Evolutionary conservation across 2,113 vertebrate species (phyloP).

Genomic region (Taurulus bubalis): DNA sequence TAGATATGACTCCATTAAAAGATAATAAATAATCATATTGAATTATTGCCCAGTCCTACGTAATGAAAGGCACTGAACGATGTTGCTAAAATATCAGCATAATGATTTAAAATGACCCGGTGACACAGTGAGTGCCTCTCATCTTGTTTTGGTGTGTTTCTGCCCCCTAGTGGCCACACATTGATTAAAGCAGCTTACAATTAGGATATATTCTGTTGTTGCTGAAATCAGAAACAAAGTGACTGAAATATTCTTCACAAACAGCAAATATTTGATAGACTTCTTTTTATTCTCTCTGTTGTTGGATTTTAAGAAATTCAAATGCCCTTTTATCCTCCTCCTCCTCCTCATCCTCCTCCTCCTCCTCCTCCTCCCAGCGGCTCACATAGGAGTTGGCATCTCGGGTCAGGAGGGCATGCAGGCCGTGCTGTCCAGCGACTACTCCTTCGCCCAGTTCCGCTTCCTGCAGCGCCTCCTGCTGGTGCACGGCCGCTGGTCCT

Average conservation of each 20-base stretch:
- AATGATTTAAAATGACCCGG: too few species aligned
- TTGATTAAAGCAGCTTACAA: not conserved
- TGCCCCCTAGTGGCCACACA: constrained; percentile 16
- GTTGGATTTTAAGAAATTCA: not conserved
- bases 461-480: constrained; percentile 95
- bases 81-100: too few species aligned
- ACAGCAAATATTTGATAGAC: not conserved
- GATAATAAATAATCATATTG: too few species aligned
- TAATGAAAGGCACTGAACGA: too few species aligned
- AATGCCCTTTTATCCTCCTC: not conserved
- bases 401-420: constrained; percentile 97
- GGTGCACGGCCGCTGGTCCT: constrained; percentile 97
- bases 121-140: too few species aligned
- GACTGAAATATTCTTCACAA: not conserved
- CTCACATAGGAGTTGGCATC: constrained; percentile 96
- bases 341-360: too few species aligned
- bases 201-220: fast-evolving
- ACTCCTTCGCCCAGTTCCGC: constrained; percentile 93
- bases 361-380: constrained; percentile 81
- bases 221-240: not conserved
- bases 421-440: constrained; percentile 94
- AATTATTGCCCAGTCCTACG: too few species aligned
- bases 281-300: too few species aligned
- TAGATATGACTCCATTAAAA: too few species aligned
- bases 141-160: constrained; percentile 56